Percentiles rank a stretch among this genome's conserved stretches.
Evolutionary conservation across 2,113 vertebrate genomes (phyloP).

Genomic region (Apaloderma vittatum): DNA sequence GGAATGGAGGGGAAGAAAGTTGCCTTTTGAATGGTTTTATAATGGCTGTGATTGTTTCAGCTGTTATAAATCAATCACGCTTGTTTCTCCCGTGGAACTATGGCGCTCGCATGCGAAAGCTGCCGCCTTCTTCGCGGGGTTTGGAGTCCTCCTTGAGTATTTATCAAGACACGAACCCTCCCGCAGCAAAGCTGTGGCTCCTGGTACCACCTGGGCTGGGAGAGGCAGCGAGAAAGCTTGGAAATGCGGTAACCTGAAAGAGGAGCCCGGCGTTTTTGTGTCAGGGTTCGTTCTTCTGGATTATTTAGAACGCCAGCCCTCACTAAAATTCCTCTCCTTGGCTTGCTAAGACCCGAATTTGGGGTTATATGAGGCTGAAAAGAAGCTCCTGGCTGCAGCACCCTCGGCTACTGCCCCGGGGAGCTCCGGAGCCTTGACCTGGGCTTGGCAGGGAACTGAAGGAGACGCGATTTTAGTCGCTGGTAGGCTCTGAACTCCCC

Average conservation of each 20-base stretch:
- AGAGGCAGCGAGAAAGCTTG: not conserved
- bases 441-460: not conserved
- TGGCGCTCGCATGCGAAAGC: not conserved
- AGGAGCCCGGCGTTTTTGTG: not conserved
- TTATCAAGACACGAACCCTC: not conserved
- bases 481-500: not conserved
- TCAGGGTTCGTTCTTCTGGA: not conserved
- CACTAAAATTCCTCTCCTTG: not conserved
- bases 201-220: rapidly evolving
- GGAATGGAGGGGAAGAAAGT: not conserved
- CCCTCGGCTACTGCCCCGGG: not conserved
- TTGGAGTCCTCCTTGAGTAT: not conserved
- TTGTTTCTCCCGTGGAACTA: not conserved
- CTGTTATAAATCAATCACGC: not conserved
- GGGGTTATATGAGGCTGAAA: not conserved
- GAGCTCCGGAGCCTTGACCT: not conserved
- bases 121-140: not conserved
- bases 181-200: not conserved
- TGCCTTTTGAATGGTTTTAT: not conserved
- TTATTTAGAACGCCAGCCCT: not conserved
- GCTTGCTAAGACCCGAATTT: not conserved
- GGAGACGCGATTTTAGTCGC: not conserved
- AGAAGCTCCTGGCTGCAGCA: not conserved
- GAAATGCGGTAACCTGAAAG: not conserved
- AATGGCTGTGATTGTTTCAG: not conserved